A percentile compares a stretch with the other conserved stretches of the same genome.
These are phyloP conservation scores for Odontesthes bonariensis DNA, from an alignment of 2,113 vertebrate species.

Conservation along the genomic window DNA sequence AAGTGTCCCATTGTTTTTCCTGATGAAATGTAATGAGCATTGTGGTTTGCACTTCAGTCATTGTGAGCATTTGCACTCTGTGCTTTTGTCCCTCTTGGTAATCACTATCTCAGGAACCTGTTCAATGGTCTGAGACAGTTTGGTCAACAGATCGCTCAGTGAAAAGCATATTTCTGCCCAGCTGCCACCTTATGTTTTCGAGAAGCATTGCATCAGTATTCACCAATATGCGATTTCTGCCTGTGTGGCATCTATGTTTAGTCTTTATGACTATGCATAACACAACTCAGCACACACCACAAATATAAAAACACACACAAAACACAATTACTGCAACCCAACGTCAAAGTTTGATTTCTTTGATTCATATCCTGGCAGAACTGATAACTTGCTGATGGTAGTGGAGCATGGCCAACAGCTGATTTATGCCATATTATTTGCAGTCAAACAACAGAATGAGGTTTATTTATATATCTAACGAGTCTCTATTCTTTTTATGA, in stretches of 20 bases:
- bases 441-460: conserved; percentile 57
- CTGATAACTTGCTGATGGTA: conserved; percentile 49
- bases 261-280: conserved; percentile 76
- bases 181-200: conserved; percentile 62
- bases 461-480: conserved; percentile 47
- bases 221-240: conserved; percentile 63
- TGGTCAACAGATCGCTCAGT: conserved; percentile 72
- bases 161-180: conserved; percentile 59
- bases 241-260: conserved; percentile 69
- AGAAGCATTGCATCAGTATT: conserved; percentile 46
- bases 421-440: conserved; percentile 68
- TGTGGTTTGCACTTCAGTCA: conserved; percentile 51
- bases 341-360: conserved; percentile 65
- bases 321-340: conserved; percentile 69
- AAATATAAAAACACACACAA: conserved; percentile 71
- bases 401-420: conserved; percentile 50
- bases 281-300: conserved; percentile 61
- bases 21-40: conserved; percentile 41
- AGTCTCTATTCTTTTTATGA: conserved; percentile 27
- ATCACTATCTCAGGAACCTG: conserved; percentile 65
- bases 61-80: conserved; percentile 65
- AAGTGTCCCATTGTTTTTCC: conserved; percentile 38
- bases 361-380: conserved; percentile 66
- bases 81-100: conserved; percentile 51
- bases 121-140: conserved; percentile 71